These are phyloP conservation scores for Eira barbara DNA, from an alignment of 2,113 vertebrate species.

Conservation along the genomic window DNA sequence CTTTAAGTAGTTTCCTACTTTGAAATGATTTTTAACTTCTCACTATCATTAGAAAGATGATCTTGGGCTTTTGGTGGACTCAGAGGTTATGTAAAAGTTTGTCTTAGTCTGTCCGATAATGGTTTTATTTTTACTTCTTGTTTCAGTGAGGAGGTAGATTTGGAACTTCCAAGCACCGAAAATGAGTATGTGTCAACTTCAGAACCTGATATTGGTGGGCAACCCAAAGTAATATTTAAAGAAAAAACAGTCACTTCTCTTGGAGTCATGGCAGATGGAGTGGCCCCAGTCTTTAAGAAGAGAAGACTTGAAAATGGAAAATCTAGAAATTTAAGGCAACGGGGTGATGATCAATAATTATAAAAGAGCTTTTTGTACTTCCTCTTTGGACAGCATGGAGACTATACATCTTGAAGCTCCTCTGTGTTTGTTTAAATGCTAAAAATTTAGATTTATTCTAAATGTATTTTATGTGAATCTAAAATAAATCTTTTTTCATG, in stretches of 20 bases:
- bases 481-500: slow-evolving; percentile 78
- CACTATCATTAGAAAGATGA: neutral
- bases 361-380: slow-evolving; percentile 16
- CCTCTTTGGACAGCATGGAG: slow-evolving; percentile 51
- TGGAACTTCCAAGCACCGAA: slow-evolving; percentile 90
- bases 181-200: slow-evolving; percentile 50
- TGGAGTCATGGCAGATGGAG: slow-evolving; percentile 84
- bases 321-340: slow-evolving; percentile 91
- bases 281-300: slow-evolving; percentile 89
- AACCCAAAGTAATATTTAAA: slow-evolving; percentile 89
- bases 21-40: neutral
- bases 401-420: slow-evolving; percentile 68
- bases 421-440: slow-evolving; percentile 66
- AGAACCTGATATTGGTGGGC: slow-evolving; percentile 76
- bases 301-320: slow-evolving; percentile 94
- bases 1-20: neutral
- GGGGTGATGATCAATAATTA: slow-evolving; percentile 89
- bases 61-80: neutral
- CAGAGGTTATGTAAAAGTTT: neutral
- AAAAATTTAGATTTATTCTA: slow-evolving; percentile 77
- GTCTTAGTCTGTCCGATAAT: neutral
- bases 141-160: slow-evolving; percentile 89
- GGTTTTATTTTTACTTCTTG: slow-evolving; percentile 20
- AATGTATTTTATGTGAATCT: slow-evolving; percentile 71
- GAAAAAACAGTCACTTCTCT: slow-evolving; percentile 95